Evolutionary conservation across 2,113 vertebrate genomes (phyloP).

Genomic region (Ellobius talpinus): DNA sequence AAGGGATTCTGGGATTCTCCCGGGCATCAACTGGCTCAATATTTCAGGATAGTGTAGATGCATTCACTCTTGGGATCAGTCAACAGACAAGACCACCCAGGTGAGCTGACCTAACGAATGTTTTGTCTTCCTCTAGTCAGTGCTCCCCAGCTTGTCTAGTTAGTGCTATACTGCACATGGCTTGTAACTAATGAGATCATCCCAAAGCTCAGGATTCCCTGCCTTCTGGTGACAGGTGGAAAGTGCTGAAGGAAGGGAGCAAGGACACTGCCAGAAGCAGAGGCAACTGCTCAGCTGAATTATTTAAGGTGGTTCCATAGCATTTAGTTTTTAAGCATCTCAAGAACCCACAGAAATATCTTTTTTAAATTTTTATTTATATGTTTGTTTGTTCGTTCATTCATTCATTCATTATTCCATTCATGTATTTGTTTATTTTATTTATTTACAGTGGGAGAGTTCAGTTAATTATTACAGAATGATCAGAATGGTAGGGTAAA

Average conservation of each 20-base stretch:
- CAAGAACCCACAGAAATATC: not conserved
- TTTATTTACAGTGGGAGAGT: too few relatives aligned
- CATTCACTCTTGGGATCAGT: not conserved
- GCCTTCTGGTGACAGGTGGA: not conserved
- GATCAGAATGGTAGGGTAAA: too few relatives aligned
- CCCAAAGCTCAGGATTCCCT: not conserved
- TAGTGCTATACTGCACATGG: not conserved
- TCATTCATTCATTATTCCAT: too few relatives aligned
- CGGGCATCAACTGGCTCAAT: not conserved
- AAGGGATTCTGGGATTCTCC: not conserved
- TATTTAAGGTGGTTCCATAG: not conserved
- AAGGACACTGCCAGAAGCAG: rapidly evolving
- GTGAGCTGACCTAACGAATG: not conserved
- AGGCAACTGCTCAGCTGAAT: not conserved
- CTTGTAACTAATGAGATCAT: not conserved
- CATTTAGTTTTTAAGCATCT: not conserved
- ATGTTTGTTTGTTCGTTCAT: too few relatives aligned
- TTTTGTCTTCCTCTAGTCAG: not conserved
- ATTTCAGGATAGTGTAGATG: not conserved
- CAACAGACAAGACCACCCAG: not conserved
- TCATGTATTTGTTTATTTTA: too few relatives aligned
- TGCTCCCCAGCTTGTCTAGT: not conserved
- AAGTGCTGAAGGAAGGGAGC: not conserved
- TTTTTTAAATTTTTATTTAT: not conserved
- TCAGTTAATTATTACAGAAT: too few relatives aligned